Conservation (phyloP, 2,113 vertebrate genomes). For the Tachysurus fulvidraco region DNA sequence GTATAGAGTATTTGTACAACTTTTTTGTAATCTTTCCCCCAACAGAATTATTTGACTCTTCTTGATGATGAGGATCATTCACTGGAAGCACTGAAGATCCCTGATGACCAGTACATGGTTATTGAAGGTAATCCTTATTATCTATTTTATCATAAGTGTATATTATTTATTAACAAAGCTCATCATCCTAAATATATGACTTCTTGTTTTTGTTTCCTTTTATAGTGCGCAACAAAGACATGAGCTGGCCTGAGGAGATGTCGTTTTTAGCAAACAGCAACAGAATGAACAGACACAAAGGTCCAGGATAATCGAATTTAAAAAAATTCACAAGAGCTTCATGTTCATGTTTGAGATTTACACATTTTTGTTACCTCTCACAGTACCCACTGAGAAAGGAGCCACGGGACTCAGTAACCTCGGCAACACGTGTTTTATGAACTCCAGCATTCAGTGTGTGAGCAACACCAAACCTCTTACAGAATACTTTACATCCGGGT, state of each 20-base stretch:
- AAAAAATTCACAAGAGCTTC: neutral
- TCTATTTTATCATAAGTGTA: neutral
- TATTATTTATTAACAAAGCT: neutral
- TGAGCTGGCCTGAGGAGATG: constrained; percentile 94
- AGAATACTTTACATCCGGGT: constrained; percentile 86
- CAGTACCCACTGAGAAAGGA: constrained; percentile 86
- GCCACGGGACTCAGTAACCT: constrained; percentile 85
- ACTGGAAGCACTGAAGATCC: constrained; percentile 84
- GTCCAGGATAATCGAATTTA: constrained; percentile 55
- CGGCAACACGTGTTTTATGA: constrained; percentile 88
- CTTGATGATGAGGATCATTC: constrained; percentile 87
- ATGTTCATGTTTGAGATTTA: neutral
- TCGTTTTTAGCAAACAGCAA: constrained; percentile 89
- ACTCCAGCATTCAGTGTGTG: constrained; percentile 80
- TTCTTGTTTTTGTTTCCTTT: constrained; percentile 16
- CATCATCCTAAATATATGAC: neutral
- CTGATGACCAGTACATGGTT: constrained; percentile 86
- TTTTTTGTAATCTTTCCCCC: neutral
- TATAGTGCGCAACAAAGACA: constrained; percentile 90
- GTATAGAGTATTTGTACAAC: neutral
- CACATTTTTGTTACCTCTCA: neutral
- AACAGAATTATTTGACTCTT: constrained; percentile 84
- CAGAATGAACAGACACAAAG: constrained; percentile 87
- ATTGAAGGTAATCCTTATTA: constrained; percentile 79
- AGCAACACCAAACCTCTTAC: constrained; percentile 77